These are phyloP conservation scores for Conus ventricosus DNA, from an alignment of 1,140 invertebrate genomes.

Conservation along the genomic window DNA sequence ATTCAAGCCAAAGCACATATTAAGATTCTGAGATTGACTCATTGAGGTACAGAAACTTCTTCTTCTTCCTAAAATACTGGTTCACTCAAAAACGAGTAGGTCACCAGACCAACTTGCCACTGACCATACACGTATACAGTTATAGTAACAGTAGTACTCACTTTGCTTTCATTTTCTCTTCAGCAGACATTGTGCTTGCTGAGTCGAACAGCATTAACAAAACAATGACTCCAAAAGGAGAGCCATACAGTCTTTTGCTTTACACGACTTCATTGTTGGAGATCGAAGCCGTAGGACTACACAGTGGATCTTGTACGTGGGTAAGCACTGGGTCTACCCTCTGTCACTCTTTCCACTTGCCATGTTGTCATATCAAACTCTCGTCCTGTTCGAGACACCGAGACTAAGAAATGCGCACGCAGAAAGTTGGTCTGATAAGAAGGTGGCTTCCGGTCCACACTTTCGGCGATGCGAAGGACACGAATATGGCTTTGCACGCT, in stretches of 20 bases:
- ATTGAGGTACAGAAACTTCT: no score
- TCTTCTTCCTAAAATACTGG: no score
- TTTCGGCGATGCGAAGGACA: conserved; percentile 28
- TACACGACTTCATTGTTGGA: background rate
- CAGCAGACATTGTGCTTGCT: conserved; percentile 7
- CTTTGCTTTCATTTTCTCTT: conserved; percentile 32
- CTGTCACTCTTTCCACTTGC: conserved; percentile 6
- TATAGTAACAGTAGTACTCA: background rate
- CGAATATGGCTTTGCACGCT: conserved; percentile 23
- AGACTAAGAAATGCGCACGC: conserved; percentile 6
- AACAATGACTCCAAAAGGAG: background rate
- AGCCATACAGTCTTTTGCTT: conserved; percentile 3
- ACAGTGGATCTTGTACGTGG: background rate
- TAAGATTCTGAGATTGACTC: no score
- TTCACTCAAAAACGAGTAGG: no score
- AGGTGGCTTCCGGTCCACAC: conserved; percentile 21
- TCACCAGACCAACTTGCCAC: no score
- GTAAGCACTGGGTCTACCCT: background rate
- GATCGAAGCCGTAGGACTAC: background rate
- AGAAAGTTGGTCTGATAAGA: background rate
- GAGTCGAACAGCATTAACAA: conserved; percentile 13
- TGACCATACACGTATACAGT: no score
- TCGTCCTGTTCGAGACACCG: background rate
- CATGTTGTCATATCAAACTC: conserved; percentile 35
- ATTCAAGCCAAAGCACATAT: no score